A percentile compares a stretch with the other conserved stretches of the same genome.
These are phyloP conservation scores for Pterocles burchelli DNA, from an alignment of 2,113 vertebrate species.

Conservation along the genomic window DNA sequence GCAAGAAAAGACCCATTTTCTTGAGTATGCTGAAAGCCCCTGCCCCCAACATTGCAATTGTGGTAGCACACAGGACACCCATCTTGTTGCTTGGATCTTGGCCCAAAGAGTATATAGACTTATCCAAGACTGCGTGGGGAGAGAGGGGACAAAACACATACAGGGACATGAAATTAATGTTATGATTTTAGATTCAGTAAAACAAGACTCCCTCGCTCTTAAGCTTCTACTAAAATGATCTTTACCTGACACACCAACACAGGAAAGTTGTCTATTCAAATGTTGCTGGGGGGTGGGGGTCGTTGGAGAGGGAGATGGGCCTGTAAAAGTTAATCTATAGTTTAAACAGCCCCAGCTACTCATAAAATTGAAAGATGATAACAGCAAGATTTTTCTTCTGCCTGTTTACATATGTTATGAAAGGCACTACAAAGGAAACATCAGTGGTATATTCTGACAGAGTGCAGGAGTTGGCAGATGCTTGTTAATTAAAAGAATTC, in stretches of 20 bases:
- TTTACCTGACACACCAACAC: not conserved
- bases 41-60: fast-evolving
- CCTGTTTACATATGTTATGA: slow-evolving; percentile 58
- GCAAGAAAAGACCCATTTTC: not conserved
- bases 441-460: slow-evolving; percentile 48
- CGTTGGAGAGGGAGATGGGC: not conserved
- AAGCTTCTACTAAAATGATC: not conserved
- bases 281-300: not conserved
- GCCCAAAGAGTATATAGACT: not conserved
- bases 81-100: not conserved
- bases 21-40: not conserved
- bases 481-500: slow-evolving; percentile 79
- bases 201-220: not conserved
- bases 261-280: not conserved
- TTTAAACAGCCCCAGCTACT: slow-evolving; percentile 27
- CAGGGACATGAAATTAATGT: fast-evolving
- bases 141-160: not conserved
- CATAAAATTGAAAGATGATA: slow-evolving; percentile 44
- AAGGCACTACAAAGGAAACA: slow-evolving; percentile 57
- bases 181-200: not conserved
- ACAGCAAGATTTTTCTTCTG: slow-evolving; percentile 47
- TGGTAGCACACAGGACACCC: not conserved
- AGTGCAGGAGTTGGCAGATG: slow-evolving; percentile 72
- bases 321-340: slow-evolving; percentile 29
- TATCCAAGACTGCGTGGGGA: not conserved